Evolutionary conservation across 2,113 vertebrate genomes (phyloP).

Genomic region (Ovibos moschatus): DNA sequence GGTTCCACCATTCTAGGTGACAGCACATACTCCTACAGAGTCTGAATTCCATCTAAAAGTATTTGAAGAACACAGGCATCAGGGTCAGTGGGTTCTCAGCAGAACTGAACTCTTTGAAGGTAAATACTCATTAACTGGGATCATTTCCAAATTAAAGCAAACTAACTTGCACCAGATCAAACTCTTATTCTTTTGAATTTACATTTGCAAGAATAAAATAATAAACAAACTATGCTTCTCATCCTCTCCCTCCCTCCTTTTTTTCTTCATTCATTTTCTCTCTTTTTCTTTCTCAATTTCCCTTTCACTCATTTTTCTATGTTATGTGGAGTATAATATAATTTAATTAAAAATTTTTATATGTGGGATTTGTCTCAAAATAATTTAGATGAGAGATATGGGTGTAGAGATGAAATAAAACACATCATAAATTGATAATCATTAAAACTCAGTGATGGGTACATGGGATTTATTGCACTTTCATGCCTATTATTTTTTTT

Average conservation of each 20-base stretch:
- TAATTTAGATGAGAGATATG: neutral
- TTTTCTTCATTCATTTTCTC: neutral
- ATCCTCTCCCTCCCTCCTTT: neutral
- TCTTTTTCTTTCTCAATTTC: neutral
- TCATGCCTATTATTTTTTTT: neutral
- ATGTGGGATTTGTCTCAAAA: neutral
- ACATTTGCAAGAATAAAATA: neutral
- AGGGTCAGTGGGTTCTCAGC: neutral
- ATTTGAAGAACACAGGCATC: neutral
- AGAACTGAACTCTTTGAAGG: constrained; percentile 5
- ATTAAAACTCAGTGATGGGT: neutral
- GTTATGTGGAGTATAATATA: neutral
- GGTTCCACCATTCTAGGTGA: neutral
- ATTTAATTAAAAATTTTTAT: neutral
- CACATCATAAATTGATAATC: neutral
- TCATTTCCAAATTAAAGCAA: constrained; percentile 28
- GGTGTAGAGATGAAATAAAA: neutral
- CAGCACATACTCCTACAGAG: neutral
- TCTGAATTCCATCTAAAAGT: neutral
- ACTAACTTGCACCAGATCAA: neutral
- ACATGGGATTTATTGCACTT: neutral
- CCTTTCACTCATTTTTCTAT: neutral
- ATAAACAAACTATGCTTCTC: neutral
- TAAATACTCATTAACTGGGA: neutral
- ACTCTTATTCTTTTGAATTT: neutral